Evolutionary conservation across 2,113 vertebrate species (phyloP).

Genomic region (Melanocharis versteri): DNA sequence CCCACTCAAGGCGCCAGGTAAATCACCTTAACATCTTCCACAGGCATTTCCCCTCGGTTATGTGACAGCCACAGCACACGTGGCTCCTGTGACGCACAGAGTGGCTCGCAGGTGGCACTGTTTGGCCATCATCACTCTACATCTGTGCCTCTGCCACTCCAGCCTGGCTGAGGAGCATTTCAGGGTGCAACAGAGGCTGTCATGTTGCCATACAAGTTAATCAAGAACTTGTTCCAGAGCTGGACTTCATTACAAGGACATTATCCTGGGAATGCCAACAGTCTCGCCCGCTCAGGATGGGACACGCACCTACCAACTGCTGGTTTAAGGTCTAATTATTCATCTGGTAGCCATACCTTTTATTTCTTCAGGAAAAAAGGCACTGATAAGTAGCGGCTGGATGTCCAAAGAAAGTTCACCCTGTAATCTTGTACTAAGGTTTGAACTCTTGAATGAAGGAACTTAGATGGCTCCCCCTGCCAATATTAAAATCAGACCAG

Average conservation of each 20-base stretch:
- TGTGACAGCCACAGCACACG: background rate
- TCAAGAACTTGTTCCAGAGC: background rate
- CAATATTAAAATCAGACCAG: background rate
- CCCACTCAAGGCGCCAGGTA: background rate
- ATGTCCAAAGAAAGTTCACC: background rate
- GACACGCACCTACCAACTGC: background rate
- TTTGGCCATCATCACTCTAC: background rate
- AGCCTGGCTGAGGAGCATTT: background rate
- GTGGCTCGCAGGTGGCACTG: background rate
- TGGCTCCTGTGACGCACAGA: background rate
- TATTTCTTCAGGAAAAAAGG: background rate
- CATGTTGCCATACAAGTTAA: background rate
- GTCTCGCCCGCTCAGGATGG: background rate
- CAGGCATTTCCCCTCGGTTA: background rate
- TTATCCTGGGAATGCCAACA: background rate
- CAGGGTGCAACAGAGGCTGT: background rate
- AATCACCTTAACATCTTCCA: background rate
- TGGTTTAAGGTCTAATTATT: background rate
- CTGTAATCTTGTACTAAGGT: background rate
- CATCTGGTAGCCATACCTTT: background rate
- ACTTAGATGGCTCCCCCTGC: background rate
- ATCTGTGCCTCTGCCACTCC: background rate
- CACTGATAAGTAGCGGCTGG: background rate
- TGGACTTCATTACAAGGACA: background rate
- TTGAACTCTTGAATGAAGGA: background rate